Conservation (phyloP, 2,888 invertebrate genomes). For the Eupeodes luniger region DNA sequence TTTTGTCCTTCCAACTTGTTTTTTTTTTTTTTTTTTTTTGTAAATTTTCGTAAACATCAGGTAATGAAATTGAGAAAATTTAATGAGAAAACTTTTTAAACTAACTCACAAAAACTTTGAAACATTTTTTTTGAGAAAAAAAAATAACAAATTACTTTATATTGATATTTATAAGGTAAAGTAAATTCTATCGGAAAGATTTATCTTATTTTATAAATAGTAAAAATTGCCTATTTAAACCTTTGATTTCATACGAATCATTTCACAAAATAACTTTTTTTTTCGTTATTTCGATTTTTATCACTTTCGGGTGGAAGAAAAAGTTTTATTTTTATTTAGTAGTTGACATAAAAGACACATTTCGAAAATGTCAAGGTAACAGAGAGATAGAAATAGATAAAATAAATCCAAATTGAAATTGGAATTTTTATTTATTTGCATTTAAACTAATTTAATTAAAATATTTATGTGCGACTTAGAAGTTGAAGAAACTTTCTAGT, state of each 20-base stretch:
- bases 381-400: not conserved
- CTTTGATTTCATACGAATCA: not conserved
- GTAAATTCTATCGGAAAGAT: not conserved
- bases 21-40: not conserved
- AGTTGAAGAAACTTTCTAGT: too few species aligned
- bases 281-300: too few species aligned
- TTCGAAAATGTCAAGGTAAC: not conserved
- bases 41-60: not conserved
- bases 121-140: not conserved
- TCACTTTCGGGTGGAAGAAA: too few species aligned
- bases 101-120: not conserved
- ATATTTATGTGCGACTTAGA: too few species aligned
- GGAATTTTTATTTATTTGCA: too few species aligned
- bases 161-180: not conserved
- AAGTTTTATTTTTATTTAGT: not conserved
- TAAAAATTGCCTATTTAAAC: not conserved
- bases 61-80: not conserved
- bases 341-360: not conserved
- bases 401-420: not conserved
- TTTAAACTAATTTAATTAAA: too few species aligned
- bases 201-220: not conserved
- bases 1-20: not conserved
- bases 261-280: not conserved
- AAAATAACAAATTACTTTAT: not conserved
- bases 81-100: conserved; percentile 7